Evolutionary conservation across 1,140 invertebrate genomes (phyloP), one percentile per base, ranked within the genome.

Genomic region (Sycobia sp.): DNA sequence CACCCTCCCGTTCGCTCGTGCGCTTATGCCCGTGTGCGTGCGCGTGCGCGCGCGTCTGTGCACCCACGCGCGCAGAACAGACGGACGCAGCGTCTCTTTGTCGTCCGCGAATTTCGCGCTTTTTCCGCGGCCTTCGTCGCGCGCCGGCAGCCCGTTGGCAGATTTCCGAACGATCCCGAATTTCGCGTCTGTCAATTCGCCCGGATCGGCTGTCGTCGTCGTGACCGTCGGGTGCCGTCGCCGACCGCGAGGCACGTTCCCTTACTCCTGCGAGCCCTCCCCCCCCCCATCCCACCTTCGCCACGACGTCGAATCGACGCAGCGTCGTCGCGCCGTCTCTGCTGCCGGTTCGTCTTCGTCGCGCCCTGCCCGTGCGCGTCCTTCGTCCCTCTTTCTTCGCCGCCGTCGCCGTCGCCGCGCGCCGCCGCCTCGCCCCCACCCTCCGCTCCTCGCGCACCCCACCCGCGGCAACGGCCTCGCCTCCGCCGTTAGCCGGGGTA

Each of bases 401-500:
- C 29, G 29, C 29, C 29, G 9, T 3, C 36, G 36, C 8, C 8
- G 8, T n/a, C 36, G 36, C 36, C 36, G 14, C 9, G 7, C 7
- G 8, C 36, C 8, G 36, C 14, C 36, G 36, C 4, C 3, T n/a
- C 8, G 14, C 14, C 8, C 29, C 29, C 29, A 11, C 29, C 22
- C 22, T n/a, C 1, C 29, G 29, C 7, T 3, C 36, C 14, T 3
- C 36, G 3, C 14, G 8, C 36, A n/a, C 36, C 9, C 14, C 36
- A 4, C 8, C 14, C 36, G 8, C 36, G 14, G 8, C 36, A 14
- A 4, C 36, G 3, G 7, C 14, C 36, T 8, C 14, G 36, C 36
- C 14, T 5, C 14, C 14, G 14, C 32, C 29, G 10, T 20, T 16
- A 34, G 36, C 36, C 22, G 22, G 56, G 44, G 66, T 68, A 66